Evolutionary conservation across 2,888 invertebrate species (phyloP), one percentile per base, ranked within the genome.

Genomic region (Erynnis tages): DNA sequence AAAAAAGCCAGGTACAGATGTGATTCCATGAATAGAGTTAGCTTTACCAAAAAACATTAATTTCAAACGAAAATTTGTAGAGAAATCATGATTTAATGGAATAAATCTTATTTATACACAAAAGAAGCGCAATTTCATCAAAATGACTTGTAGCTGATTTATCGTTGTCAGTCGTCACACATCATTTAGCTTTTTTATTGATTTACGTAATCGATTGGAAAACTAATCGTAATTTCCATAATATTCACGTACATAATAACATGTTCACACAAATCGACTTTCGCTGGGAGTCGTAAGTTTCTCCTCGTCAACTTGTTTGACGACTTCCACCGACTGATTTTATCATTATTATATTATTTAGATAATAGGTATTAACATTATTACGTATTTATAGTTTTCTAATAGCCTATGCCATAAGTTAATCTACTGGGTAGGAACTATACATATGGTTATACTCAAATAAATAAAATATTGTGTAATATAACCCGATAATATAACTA

Each of bases 171-270:
- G 49, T 52, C 38, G 56, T 60, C 57, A 57, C 54, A 59, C 57
- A 54, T 54, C 54, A 54, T 34, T 55, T 45, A 56, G 54, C 60
- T 62, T 50, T 50, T 50, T 37, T 50, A 50, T 54, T 46, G 56
- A 58, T 70, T 67, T 72, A 75, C 66, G 63, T 71, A 73, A 76
- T 69, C 63, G 67, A 72, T 74, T 71, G 73, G 76, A 81, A 79
- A 81, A 69, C 68, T 38, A 52, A 58, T 61, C 54, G 55, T 57
- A 60, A 73, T 78, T 77, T 76, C 73, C 77, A 82, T 78, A 75
- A 74, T 52, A 52, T 69, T 69, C 67, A 66, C 66, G 65, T 67
- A 69, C 68, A 69, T 69, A 67, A 73, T 69, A 66, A 45, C 45
- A 52, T 52, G 44, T 52, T 67, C 63, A 61, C 62, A 64, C 60